Base-by-base conservation (phyloP, 30 jellyfish, hydroid and myxozoan genomes). In the Aurelia aurita region DNA sequence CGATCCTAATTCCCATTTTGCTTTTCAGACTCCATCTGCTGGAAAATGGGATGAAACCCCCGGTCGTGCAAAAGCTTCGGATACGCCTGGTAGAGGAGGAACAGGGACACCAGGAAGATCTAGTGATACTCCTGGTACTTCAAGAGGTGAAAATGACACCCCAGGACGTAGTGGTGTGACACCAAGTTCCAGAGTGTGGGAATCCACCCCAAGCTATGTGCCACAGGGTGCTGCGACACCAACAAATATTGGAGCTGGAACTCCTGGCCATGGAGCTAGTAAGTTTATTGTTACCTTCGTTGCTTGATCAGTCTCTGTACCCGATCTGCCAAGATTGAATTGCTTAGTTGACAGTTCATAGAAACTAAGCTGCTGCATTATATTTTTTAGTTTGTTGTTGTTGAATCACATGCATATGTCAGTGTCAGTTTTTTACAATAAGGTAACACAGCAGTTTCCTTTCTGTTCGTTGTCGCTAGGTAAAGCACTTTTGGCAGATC, bases 41-140 rank as follows among this genome's bases (percentile, higher is more conserved):
- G 95, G 96, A 0, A 77, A 96, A 29, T 94, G 99, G 99, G 99
- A 94, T 72, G 99, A 94, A 46, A 94, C 99, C 16, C 99, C 99
- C 14, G 99, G 99, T 31, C 57, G 99, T 69, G n/a, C 96, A 14
- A 94, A 94, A 51, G 79, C 84, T 27, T 75, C 96, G 0, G 97
- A 90, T 44, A 90, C 97, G 1, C 97, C 97, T 21, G 97, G 97
- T 5, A 80, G 88, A 80, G 98, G 97, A 0, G 93, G 89, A 23
- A 90, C 87, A 34, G 98, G 87, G 53, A 94, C 99, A 11, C 99
- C 99, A 3, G 98, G 98, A 28, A 58, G 97, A 63, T 28, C 87
- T 18, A 80, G 90, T 22, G 98, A 90, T 5, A 87, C 97, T 3
- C 97, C 98, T 32, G 96, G 96, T 2, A 84, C 97, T 9, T 55